Evolutionary conservation across 2,888 invertebrate genomes (phyloP).

Genomic region (Myathropa florea): DNA sequence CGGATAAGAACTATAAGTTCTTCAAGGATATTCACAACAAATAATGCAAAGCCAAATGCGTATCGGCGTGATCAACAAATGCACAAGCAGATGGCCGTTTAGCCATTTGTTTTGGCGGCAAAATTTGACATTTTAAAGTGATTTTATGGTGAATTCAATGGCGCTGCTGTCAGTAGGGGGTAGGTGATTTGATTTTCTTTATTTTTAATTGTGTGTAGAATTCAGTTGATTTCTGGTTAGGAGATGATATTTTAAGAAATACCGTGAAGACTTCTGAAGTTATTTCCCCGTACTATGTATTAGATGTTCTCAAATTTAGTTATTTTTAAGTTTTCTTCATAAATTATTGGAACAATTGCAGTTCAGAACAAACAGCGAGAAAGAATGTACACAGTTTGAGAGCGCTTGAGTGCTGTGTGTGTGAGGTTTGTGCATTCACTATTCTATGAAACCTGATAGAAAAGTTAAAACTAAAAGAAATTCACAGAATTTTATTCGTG

Average conservation of each 20-base stretch:
- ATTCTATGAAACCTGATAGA: background rate
- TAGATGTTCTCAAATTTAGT: too few species aligned
- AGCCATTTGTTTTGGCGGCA: slow-evolving; percentile 55
- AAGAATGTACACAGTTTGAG: slow-evolving; percentile 2
- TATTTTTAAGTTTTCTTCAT: too few species aligned
- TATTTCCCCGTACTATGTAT: too few species aligned
- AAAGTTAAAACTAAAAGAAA: slow-evolving; percentile 41
- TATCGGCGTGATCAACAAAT: slow-evolving; percentile 46
- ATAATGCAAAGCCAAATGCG: background rate
- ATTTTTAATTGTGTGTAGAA: background rate
- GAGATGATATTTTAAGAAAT: too few species aligned
- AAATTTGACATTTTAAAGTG: slow-evolving; percentile 47
- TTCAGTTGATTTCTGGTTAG: too few species aligned
- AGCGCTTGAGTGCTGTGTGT: background rate
- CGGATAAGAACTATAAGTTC: background rate
- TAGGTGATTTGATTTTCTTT: background rate
- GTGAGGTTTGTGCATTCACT: background rate
- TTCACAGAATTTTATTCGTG: slow-evolving; percentile 72
- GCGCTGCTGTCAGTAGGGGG: slow-evolving; percentile 14
- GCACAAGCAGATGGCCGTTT: slow-evolving; percentile 17
- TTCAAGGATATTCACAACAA: background rate
- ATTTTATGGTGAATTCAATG: background rate
- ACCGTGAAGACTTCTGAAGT: too few species aligned
- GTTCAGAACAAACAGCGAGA: too few species aligned
- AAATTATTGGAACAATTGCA: too few species aligned